Evolutionary conservation across 2,113 vertebrate species (phyloP), one percentile per base, ranked within the genome.

Genomic region (Eolophus roseicapilla): DNA sequence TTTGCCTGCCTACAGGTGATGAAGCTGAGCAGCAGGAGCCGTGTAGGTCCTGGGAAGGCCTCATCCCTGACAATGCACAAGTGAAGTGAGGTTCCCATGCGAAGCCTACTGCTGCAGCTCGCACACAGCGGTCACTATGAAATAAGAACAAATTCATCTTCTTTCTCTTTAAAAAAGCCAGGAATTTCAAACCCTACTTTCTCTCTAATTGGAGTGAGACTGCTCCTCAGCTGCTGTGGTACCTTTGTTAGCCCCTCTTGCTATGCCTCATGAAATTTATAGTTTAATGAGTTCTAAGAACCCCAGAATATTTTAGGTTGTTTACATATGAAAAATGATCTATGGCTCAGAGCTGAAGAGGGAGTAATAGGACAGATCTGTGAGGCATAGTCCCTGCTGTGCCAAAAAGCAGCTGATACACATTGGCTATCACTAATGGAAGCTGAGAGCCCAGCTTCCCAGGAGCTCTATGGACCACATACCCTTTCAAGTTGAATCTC

Each of bases 1-100:
- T 11, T 69, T 29, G n/a, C 24, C 50, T 11, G 5, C 33, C n/a
- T 17, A 21, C 44, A 13, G 2, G 41, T 0, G 4, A 70, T 3
- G 14, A 59, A 60, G 47, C 37, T 28, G 35, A 67, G 59, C 25
- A 71, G 75, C 53, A 80, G 27, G 25, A 84, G 28, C 46, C 88
- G 43, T 4, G 11, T n/a, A 35, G 43, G 25, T 15, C 17, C 53
- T 44, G 69, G 23, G 27, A 63, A 78, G n/a, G 25, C 27, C 50
- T 73, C 10, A 2, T 31, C 16, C 41, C 25, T 76, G 41, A 33
- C 82, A 68, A 76, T 3, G 44, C 18, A 33, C 16, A 21, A 37
- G 71, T 44, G 21, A 35, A 70, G 17, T 8, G 17, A 47, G 28
- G 31, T 8, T 77, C 75, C 35, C n/a, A 50, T 49, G 24, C 53